Evolutionary conservation across 2,888 invertebrate genomes (phyloP).

Genomic region (Schizotus pectinicornis): DNA sequence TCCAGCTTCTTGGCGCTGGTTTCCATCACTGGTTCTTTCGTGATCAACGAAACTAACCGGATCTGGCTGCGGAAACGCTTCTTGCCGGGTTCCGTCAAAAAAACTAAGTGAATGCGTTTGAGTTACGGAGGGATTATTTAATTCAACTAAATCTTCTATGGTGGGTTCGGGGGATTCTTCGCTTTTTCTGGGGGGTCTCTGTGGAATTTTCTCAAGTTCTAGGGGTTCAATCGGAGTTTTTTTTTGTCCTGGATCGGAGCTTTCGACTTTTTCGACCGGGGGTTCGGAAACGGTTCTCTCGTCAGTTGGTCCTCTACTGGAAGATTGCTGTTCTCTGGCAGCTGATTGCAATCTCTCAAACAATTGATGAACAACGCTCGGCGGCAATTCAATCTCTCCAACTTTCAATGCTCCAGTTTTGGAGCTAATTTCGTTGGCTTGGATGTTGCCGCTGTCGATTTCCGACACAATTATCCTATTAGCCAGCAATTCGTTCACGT

Average conservation of each 20-base stretch:
- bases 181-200: conserved; percentile 22
- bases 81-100: neutral
- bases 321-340: conserved; percentile 34
- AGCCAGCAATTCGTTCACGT: conserved; percentile 79
- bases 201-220: conserved; percentile 16
- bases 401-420: conserved; percentile 72
- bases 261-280: conserved; percentile 10
- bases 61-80: no score
- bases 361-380: conserved; percentile 72
- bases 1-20: neutral
- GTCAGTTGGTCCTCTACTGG: conserved; percentile 17
- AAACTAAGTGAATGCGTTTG: conserved; percentile 15
- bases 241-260: conserved; percentile 47
- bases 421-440: conserved; percentile 74
- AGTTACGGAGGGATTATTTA: neutral
- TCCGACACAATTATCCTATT: conserved; percentile 82
- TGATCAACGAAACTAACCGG: no score
- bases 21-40: no score
- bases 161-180: conserved; percentile 12
- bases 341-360: conserved; percentile 59
- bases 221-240: conserved; percentile 51
- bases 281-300: neutral
- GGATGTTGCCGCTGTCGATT: conserved; percentile 76
- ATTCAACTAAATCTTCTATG: conserved; percentile 5
- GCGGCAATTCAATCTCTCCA: conserved; percentile 72